phyloP scores from a whole-genome alignment of 2,888 invertebrate species.

The Heliconius erato region DNA sequence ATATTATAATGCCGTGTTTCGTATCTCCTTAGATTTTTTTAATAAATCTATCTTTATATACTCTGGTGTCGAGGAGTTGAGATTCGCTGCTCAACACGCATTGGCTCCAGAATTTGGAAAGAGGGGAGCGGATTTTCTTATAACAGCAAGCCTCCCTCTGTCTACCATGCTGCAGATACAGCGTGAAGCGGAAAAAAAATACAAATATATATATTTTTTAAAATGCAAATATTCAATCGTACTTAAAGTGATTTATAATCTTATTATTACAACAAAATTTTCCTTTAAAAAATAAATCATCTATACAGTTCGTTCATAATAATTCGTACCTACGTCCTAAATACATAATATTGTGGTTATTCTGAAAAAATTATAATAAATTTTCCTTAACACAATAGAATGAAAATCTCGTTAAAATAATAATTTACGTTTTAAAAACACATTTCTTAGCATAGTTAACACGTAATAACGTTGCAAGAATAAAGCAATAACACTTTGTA shows the following conservation, averaged over 20 bases:
- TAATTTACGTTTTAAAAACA: not conserved
- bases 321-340: not conserved
- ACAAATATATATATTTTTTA: not conserved
- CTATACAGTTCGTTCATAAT: not conserved
- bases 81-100: no score
- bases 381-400: not conserved
- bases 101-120: not conserved
- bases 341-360: not conserved
- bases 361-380: not conserved
- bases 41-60: not conserved
- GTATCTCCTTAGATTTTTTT: not conserved
- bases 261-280: not conserved
- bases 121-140: not conserved
- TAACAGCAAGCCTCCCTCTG: not conserved
- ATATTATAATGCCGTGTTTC: constrained; percentile 10
- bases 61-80: not conserved
- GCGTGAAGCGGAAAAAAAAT: not conserved
- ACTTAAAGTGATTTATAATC: not conserved
- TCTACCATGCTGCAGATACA: not conserved
- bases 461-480: constrained; percentile 3
- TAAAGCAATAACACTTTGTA: not conserved
- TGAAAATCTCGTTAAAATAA: not conserved
- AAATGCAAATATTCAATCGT: not conserved
- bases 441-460: not conserved
- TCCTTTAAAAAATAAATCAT: not conserved